A percentile compares a stretch with the other conserved stretches of the same genome.
These are phyloP conservation scores for Psettodes erumei DNA, from an alignment of 2,113 vertebrate species.

Conservation along the genomic window DNA sequence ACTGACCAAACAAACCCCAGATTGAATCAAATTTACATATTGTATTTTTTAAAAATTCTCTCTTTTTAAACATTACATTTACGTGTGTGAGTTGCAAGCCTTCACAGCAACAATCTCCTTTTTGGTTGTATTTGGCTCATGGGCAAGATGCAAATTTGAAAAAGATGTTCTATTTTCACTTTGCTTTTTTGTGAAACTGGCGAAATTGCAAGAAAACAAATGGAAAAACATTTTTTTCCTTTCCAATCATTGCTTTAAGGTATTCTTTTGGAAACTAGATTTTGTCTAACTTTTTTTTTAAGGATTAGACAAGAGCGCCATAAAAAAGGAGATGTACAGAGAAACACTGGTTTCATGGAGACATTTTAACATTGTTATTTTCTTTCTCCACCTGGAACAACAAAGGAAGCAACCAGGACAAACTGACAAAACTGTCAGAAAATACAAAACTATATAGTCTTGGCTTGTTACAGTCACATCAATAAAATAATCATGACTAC, in stretches of 20 bases:
- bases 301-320: background rate
- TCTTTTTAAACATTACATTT: conserved; percentile 22
- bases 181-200: conserved; percentile 1
- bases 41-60: background rate
- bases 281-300: background rate
- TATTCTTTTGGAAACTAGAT: conserved; percentile 8
- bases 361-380: background rate
- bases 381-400: background rate
- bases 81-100: background rate
- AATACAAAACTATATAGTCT: background rate
- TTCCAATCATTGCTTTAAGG: background rate
- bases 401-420: background rate
- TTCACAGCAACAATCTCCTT: background rate
- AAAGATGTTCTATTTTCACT: background rate
- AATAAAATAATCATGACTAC: background rate
- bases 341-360: background rate
- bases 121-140: conserved; percentile 4
- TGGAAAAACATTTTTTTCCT: background rate
- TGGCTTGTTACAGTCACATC: background rate
- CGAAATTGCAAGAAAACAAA: conserved; percentile 6
- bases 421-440: background rate
- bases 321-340: background rate
- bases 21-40: conserved; percentile 5
- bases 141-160: background rate
- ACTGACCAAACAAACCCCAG: conserved; percentile 5